Percentiles rank a stretch among this genome's conserved stretches.
phyloP scores from a whole-genome alignment of 2,113 vertebrate species.

The Dromaius novaehollandiae region DNA sequence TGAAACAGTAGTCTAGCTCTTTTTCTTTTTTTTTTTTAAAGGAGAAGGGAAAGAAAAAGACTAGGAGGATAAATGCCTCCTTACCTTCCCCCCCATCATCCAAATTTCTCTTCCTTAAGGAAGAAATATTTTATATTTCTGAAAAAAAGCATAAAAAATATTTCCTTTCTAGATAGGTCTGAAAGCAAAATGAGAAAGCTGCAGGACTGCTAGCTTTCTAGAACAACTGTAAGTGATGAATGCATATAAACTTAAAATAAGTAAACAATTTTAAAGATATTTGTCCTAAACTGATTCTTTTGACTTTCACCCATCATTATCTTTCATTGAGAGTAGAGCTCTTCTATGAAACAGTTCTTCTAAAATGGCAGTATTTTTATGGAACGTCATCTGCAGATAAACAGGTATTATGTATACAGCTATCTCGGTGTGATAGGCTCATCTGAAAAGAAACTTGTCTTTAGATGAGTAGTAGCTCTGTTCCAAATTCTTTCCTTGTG shows the following conservation, averaged over 20 bases:
- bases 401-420: background rate
- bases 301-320: background rate
- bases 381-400: background rate
- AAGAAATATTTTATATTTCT: background rate
- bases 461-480: background rate
- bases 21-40: background rate
- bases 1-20: background rate
- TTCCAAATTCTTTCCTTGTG: background rate
- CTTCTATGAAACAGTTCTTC: background rate
- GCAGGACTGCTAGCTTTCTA: background rate
- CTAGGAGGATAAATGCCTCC: background rate
- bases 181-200: background rate
- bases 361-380: background rate
- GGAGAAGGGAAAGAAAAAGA: background rate
- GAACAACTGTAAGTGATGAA: background rate
- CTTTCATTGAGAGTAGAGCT: background rate
- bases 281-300: background rate
- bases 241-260: background rate
- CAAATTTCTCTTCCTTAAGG: background rate
- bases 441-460: background rate
- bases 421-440: background rate
- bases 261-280: background rate
- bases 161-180: background rate
- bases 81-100: fast-evolving
- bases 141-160: background rate